These are phyloP conservation scores for Oreochromis tanganicae DNA, from an alignment of 2,113 vertebrate species.

Conservation along the genomic window DNA sequence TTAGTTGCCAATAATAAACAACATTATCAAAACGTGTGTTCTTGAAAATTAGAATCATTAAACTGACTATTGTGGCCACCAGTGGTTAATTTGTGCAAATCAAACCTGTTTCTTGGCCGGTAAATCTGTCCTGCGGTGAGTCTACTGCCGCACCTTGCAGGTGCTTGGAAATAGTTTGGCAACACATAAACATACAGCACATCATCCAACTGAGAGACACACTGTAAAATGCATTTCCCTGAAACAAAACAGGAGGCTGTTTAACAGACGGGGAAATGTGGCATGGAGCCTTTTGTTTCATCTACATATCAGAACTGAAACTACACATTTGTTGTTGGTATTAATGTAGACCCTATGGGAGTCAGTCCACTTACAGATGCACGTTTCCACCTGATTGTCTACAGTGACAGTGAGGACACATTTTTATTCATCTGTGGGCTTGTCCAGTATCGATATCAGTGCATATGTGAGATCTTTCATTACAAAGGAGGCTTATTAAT, in stretches of 20 bases:
- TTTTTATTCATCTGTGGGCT: neutral
- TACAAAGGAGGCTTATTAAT: neutral
- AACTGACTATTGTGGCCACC: neutral
- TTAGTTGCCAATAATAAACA: neutral
- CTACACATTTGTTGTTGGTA: slow-evolving; percentile 4
- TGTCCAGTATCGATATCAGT: neutral
- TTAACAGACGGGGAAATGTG: slow-evolving; percentile 39
- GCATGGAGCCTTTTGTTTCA: slow-evolving; percentile 39
- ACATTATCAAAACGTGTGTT: neutral
- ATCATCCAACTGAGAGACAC: slow-evolving; percentile 21
- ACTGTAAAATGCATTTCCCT: slow-evolving; percentile 19
- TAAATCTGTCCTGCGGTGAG: neutral
- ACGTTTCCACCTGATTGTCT: neutral
- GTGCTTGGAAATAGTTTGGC: slow-evolving; percentile 35
- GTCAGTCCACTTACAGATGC: slow-evolving; percentile 18
- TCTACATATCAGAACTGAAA: slow-evolving; percentile 37
- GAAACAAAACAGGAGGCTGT: slow-evolving; percentile 30
- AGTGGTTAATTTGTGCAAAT: slow-evolving; percentile 24
- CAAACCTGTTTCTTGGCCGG: slow-evolving; percentile 24
- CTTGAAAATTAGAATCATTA: neutral
- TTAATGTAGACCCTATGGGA: slow-evolving; percentile 11
- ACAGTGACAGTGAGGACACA: neutral
- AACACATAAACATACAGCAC: slow-evolving; percentile 24
- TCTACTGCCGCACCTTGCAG: neutral
- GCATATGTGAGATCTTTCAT: neutral